Percentiles rank a stretch among this genome's conserved stretches.
Conservation (phyloP, 2,888 invertebrate species). For the Protodeltote pygarga region DNA sequence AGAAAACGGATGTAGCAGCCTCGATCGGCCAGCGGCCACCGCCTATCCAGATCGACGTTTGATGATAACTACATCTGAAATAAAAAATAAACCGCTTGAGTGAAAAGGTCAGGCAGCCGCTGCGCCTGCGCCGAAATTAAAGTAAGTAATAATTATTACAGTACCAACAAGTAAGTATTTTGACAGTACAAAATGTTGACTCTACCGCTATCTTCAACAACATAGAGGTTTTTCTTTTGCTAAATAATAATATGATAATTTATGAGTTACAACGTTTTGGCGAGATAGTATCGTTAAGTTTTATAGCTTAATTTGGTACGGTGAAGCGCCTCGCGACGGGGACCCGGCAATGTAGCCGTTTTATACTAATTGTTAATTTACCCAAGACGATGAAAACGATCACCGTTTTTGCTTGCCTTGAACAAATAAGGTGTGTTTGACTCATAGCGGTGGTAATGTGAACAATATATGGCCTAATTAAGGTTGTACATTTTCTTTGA, state of each 20-base stretch:
- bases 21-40: conserved; percentile 60
- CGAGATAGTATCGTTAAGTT: conserved; percentile 71
- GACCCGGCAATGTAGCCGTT: conserved; percentile 16
- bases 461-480: conserved; percentile 48
- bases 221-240: conserved; percentile 52
- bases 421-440: conserved; percentile 52
- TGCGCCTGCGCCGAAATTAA: conserved; percentile 72
- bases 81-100: conserved; percentile 70
- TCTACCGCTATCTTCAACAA: conserved; percentile 28
- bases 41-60: conserved; percentile 74
- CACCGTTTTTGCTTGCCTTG: conserved; percentile 48
- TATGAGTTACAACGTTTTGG: conserved; percentile 58
- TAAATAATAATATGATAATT: conserved; percentile 56
- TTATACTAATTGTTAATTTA: conserved; percentile 61
- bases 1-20: conserved; percentile 82
- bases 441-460: conserved; percentile 36
- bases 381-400: conserved; percentile 50
- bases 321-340: conserved; percentile 31
- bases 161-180: conserved; percentile 67
- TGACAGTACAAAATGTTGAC: conserved; percentile 71
- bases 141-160: conserved; percentile 80
- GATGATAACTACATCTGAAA: conserved; percentile 79
- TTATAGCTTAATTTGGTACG: conserved; percentile 73
- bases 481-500: conserved; percentile 49
- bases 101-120: conserved; percentile 81